Base-by-base conservation (phyloP, 2,797 vertebrate genomes). In the Cottoperca gobio region DNA sequence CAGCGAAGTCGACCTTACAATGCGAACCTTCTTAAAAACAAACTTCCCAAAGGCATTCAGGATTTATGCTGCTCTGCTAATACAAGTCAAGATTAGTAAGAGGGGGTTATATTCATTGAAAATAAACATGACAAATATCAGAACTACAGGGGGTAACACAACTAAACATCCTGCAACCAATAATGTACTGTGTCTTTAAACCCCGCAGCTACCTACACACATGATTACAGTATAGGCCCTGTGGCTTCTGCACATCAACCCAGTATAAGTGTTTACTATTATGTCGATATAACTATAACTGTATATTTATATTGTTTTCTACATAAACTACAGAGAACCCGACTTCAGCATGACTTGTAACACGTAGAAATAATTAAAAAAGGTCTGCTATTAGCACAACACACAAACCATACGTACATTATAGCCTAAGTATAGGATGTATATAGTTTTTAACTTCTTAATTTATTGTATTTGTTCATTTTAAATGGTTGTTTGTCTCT, bases 1-100 rank as follows among this genome's bases (percentile, higher is more conserved):
- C 66, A 64, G 87, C 13, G 8, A 53, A 54, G 72, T 81, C 91
- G 87, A 87, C 88, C 88, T 88, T 80, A 78, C 67, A 14, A 78
- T 77, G 49, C 78, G 83, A 87, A 78, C 55, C 40, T 73, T 76
- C 8, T 74, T 24, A 70, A 76, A 77, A 84, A 77, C 35, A 45
- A 70, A 85, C 83, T 86, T 88, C 77, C 71, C 64, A 78, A 79
- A 87, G 82, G 50, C 73, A 53, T 79, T 54, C 13, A n/a, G 21
- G 70, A 42, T 78, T 55, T 81, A 26, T 71, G 61, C 70, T 28
- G 60, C 48, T 62, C 21, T 55, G 50, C 72, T 43, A 2, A 28
- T 7, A 14, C 12, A 19, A 65, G 13, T 42, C 5, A 46, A 67
- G 40, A 79, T 81, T 35, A 52, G 23, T 9, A 0, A 40, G 21